A percentile compares a stretch with the other conserved stretches of the same genome.
These are phyloP conservation scores for Arbacia lixula DNA, from an alignment of 53 echinoderm and acorn worm species.

Conservation along the genomic window DNA sequence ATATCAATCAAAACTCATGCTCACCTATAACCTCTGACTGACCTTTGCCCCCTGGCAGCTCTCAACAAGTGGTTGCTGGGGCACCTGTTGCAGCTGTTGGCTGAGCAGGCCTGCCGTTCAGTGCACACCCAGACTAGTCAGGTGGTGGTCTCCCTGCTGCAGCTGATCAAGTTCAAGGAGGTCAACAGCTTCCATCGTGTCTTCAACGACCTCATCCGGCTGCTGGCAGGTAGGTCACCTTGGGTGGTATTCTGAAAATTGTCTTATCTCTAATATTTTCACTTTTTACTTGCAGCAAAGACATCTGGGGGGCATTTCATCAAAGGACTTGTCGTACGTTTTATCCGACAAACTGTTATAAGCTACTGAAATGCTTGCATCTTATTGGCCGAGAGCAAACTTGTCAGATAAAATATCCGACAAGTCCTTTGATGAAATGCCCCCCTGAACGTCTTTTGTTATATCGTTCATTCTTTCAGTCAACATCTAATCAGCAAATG, in stretches of 20 bases:
- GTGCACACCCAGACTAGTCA: conserved; percentile 65
- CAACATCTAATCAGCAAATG: no score
- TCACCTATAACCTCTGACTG: neutral
- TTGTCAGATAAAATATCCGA: no score
- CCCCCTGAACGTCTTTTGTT: no score
- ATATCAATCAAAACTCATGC: no score
- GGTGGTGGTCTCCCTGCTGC: conserved; percentile 70
- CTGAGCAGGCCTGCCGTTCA: conserved; percentile 69
- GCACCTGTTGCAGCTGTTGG: conserved; percentile 76
- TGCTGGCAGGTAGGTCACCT: conserved; percentile 65
- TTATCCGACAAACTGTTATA: no score
- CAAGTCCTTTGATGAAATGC: no score
- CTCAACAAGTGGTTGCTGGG: conserved; percentile 82
- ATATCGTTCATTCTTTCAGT: no score
- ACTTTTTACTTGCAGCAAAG: neutral
- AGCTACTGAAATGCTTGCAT: no score
- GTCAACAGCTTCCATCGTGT: conserved; percentile 72
- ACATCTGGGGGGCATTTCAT: no score
- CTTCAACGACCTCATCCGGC: conserved; percentile 68
- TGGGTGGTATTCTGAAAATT: neutral
- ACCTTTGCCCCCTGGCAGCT: conserved; percentile 9
- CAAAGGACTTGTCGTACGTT: no score
- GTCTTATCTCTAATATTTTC: neutral
- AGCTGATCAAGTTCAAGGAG: conserved; percentile 69
- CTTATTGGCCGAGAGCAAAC: no score